A percentile compares a stretch with the other conserved stretches of the same genome.
Conservation (phyloP, 1,140 invertebrate genomes). For the Amphibalanus amphitrite region DNA sequence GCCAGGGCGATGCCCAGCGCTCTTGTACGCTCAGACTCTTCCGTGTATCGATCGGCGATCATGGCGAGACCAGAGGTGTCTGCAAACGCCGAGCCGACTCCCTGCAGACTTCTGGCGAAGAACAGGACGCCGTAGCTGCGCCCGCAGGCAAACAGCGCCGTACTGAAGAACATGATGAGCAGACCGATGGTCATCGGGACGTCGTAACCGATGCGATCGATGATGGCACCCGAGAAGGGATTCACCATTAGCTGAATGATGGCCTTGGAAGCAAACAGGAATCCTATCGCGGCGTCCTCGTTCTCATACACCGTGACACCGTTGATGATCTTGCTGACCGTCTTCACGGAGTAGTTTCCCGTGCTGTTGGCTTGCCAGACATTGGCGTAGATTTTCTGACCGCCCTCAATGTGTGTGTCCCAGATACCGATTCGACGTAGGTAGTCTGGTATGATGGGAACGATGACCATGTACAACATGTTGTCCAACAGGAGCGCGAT, state of each 20-base stretch:
- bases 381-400: slow-evolving; percentile 22
- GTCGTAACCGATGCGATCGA: slow-evolving; percentile 98
- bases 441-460: slow-evolving; percentile 96
- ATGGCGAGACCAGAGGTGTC: slow-evolving; percentile 96
- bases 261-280: slow-evolving; percentile 96
- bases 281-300: slow-evolving; percentile 86
- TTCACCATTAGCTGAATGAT: slow-evolving; percentile 96
- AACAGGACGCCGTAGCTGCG: slow-evolving; percentile 87
- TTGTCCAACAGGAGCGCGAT: slow-evolving; percentile 92
- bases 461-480: slow-evolving; percentile 99
- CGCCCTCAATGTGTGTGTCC: slow-evolving; percentile 33
- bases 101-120: slow-evolving; percentile 92
- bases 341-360: slow-evolving; percentile 27
- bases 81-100: slow-evolving; percentile 96
- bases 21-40: slow-evolving; percentile 84
- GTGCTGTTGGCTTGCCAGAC: slow-evolving; percentile 25
- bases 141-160: slow-evolving; percentile 95
- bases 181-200: slow-evolving; percentile 98
- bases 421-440: slow-evolving; percentile 73
- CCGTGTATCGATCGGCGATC: slow-evolving; percentile 94
- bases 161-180: slow-evolving; percentile 94
- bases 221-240: slow-evolving; percentile 95
- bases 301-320: slow-evolving; percentile 48
- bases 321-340: slow-evolving; percentile 24
- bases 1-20: slow-evolving; percentile 94